Conservation (phyloP, 2,888 invertebrate genomes). For the Xylocampa areola region DNA sequence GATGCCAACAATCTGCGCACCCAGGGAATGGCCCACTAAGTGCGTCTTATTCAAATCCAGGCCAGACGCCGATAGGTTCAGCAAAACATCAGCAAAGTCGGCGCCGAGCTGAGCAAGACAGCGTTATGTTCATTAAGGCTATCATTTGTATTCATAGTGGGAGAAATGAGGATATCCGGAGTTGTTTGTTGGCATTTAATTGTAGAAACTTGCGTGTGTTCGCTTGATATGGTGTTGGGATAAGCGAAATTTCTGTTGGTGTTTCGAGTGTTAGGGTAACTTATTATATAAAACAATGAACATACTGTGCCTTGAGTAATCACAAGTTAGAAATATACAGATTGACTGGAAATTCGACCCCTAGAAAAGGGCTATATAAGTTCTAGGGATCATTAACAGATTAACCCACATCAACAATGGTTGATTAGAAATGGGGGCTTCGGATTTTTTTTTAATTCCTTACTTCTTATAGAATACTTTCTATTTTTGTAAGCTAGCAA, state of each 20-base stretch:
- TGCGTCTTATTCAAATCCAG: constrained; percentile 77
- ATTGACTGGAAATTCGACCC: too few species aligned
- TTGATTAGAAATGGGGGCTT: too few species aligned
- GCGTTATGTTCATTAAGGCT: constrained; percentile 32
- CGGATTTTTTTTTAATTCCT: too few species aligned
- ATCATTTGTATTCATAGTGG: constrained; percentile 29
- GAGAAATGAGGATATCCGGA: constrained; percentile 25
- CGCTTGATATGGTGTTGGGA: neutral
- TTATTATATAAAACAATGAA: too few species aligned
- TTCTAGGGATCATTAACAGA: too few species aligned
- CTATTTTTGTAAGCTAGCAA: too few species aligned
- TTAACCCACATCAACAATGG: too few species aligned
- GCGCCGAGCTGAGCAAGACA: constrained; percentile 69
- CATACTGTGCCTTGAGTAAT: too few species aligned
- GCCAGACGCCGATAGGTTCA: constrained; percentile 70
- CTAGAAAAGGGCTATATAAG: too few species aligned
- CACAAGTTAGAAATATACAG: too few species aligned
- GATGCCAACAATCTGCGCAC: constrained; percentile 82
- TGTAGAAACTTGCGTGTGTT: constrained; percentile 3
- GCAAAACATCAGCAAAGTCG: constrained; percentile 71
- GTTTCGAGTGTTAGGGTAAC: too few species aligned
- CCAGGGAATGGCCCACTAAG: constrained; percentile 83
- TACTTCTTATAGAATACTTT: too few species aligned
- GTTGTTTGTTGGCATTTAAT: constrained; percentile 14
- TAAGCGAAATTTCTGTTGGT: neutral